Base-by-base conservation (phyloP, 1,140 invertebrate genomes). In the Drosophila pseudoobscura region DNA sequence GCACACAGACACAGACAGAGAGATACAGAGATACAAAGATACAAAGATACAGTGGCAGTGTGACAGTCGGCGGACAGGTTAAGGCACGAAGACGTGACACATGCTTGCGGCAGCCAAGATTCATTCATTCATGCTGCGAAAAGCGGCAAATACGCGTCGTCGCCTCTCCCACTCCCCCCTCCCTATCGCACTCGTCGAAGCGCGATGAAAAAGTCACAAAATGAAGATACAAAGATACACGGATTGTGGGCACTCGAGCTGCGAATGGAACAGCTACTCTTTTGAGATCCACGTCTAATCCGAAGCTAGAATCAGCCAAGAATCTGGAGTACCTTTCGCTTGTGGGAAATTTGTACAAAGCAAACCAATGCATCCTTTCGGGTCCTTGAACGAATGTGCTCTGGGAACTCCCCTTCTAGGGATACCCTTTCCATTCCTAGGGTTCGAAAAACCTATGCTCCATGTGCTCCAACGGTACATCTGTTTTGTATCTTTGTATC, bases 51-150 rank as follows among this genome's bases (percentile, higher is more conserved):
- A 39, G 35, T 39, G 35, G 35, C 35, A 39, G 35, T 5, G 35
- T 39, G 35, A 11, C 35, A 39, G 35, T 5, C 11, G 11, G 35
- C 35, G 13, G 35, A 70, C 66, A 70, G 64, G 66, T 70, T 69
- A 70, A 52, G 35, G 26, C 54, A 57, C 59, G 57, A 78, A 74
- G 52, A 80, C 69, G 75, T 79, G 71, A 71, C 61, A 55, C 43
- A 68, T 55, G 57, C 39, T 66, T 5, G 24, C 24, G 64, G 52
- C 74, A 60, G 53, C 47, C 80, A 53, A 80, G 59, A 78, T 82
- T 78, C 78, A 85, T 82, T 78, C 78, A 85, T 84, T 84, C 80
- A 87, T 84, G 73, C 68, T 70, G 60, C 68, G 77, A 71, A 70
- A 72, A 85, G 49, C 24, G 4, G 24, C 61, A 76, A 75, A 72